A percentile compares a stretch with the other conserved stretches of the same genome.
Conservation (phyloP, 2,113 vertebrate genomes). For the Balaeniceps rex region DNA sequence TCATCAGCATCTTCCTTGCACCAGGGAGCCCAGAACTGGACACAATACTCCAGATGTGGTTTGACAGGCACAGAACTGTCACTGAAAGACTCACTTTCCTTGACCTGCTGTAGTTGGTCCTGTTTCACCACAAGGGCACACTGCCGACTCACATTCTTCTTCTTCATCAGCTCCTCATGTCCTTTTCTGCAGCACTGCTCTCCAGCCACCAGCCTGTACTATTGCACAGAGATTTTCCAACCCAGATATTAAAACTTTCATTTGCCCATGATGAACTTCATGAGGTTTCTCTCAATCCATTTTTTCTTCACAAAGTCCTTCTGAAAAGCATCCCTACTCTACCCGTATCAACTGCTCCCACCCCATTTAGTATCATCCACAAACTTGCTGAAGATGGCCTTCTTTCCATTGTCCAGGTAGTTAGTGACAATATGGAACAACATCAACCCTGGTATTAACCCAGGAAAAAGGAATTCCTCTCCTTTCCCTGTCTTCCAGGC, state of each 20-base stretch:
- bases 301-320: background rate
- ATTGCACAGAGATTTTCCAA: background rate
- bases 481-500: background rate
- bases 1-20: background rate
- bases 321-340: background rate
- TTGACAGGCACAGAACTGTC: background rate
- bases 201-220: background rate
- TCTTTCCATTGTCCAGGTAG: background rate
- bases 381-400: background rate
- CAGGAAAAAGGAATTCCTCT: background rate
- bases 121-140: background rate
- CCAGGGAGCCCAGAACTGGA: background rate
- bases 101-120: background rate
- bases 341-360: background rate
- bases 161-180: background rate
- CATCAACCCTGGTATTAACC: background rate
- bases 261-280: background rate
- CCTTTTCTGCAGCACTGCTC: background rate
- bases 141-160: background rate
- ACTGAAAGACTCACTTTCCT: background rate
- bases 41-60: background rate
- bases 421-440: background rate
- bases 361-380: background rate
- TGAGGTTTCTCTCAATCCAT: background rate
- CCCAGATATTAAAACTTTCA: background rate